Evolutionary conservation across 2,113 vertebrate genomes (phyloP), one percentile per base, ranked within the genome.

Genomic region (Prochilodus magdalenae): DNA sequence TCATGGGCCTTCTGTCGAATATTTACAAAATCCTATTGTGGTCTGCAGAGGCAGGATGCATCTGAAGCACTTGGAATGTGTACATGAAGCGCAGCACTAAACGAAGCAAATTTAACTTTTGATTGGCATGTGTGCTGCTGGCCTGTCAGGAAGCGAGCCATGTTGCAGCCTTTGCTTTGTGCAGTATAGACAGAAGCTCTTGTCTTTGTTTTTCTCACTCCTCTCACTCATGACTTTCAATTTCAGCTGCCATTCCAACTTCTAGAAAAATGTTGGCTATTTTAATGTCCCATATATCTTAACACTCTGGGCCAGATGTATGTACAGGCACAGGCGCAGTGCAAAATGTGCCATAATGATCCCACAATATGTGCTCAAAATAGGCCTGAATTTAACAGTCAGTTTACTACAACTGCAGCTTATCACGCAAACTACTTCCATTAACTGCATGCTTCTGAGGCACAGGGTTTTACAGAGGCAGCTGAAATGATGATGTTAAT

Each of bases 11-110:
- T 5, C 66, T 81, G 67, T 85, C 53, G 82, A 91, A 92, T 88
- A 92, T 92, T 92, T 93, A 91, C 70, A 88, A 22, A 80, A 83
- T 73, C 70, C 75, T 49, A 71, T 75, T 89, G 85, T 89, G 77
- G 85, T 85, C 75, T 26, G 12, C 75, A 76, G 75, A 33, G 78
- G 83, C 86, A 85, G 87, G 89, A 91, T 88, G 86, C 75, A 80
- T 83, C 73, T 65, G 75, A 88, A 81, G 84, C 70, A 70, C 47
- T 67, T 83, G 83, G 83, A 78, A 79, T 87, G 87, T 88, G 79
- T 76, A 85, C 69, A 83, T 77, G 71, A 85, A 75, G 73, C 20
- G 30, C 81, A 79, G 85, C 57, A 71, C 84, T 79, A 59, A 77
- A 75, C n/a, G n/a, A n/a, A n/a, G n/a, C 62, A 84, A 72, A 82